Base-by-base conservation (phyloP, 2,113 vertebrate genomes). In the Morone saxatilis region DNA sequence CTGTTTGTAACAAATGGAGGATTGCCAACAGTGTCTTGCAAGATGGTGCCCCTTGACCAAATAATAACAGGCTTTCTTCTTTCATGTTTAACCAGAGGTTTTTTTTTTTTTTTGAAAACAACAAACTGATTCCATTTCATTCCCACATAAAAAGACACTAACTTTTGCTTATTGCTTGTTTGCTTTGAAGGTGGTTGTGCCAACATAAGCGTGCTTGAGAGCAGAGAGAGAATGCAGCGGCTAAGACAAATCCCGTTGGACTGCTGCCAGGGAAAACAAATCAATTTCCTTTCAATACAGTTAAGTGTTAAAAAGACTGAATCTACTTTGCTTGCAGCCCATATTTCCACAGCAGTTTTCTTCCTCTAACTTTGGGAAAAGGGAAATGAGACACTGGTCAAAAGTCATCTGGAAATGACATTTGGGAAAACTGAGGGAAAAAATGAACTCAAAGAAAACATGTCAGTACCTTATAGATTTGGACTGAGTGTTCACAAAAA, bases 401-500 rank as follows among this genome's bases (percentile, higher is more conserved):
- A 84, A 86, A 73, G 87, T 91, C 88, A 93, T 93, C 92, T 93
- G 90, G 89, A 94, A 94, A 93, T 89, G 51, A 85, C 89, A 94
- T 94, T 93, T 89, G 51, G 65, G 76, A 66, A 86, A 82, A 85
- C 45, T 20, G 56, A 83, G 56, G 40, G 51, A 83, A 76, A 65
- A 54, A 76, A 40, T 13, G 36, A 40, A 36, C 40, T 38, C 53
- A 8, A 57, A 71, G 66, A 71, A 78, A 80, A 74, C 71, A 69
- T 54, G 47, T 41, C 70, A 63, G 47, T 56, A 14, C 45, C 17
- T 76, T 68, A 14, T 47, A 51, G 16, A 59, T 25, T 10, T 76
- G 7, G n/a, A 81, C 10, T 13, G n/a, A 76, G 76, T 53, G 8
- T 56, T 71, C 0, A 1, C 63, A 48, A 67, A 73, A 61, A 22